Evolutionary conservation across 2,797 vertebrate genomes (phyloP).

Genomic region (Nothura maculosa): DNA sequence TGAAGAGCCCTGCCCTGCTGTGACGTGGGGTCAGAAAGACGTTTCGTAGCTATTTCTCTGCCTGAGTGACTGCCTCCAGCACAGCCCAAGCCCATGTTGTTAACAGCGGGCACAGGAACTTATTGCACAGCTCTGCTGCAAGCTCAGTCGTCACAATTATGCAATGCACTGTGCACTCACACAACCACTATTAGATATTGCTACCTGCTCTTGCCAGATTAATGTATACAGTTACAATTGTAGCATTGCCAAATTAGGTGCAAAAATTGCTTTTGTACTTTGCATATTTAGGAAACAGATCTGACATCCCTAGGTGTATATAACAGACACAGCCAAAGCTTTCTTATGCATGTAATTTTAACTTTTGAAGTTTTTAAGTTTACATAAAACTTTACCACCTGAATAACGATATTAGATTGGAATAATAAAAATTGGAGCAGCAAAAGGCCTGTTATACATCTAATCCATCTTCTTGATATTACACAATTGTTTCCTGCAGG

Average conservation of each 20-base stretch:
- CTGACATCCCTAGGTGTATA: not conserved
- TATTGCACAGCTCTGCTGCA: not conserved
- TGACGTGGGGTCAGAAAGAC: not conserved
- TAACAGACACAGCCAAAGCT: constrained; percentile 8
- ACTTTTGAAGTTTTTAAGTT: not conserved
- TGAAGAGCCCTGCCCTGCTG: not conserved
- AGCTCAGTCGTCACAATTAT: not conserved
- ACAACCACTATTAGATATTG: not conserved
- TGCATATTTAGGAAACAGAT: not conserved
- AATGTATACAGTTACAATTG: not conserved
- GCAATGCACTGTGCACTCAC: not conserved
- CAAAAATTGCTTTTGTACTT: not conserved
- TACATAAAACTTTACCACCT: constrained; percentile 24
- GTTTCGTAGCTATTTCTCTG: not conserved
- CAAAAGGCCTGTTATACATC: constrained; percentile 37
- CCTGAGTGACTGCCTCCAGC: not conserved
- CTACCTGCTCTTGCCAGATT: not conserved
- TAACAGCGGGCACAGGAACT: not conserved
- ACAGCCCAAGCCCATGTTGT: not conserved
- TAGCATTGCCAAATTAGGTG: not conserved
- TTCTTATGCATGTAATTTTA: constrained; percentile 54
- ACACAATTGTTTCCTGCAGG: constrained; percentile 26
- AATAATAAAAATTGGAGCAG: constrained; percentile 55
- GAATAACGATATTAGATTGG: constrained; percentile 30
- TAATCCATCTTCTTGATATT: constrained; percentile 33